Base-by-base conservation (phyloP, 2,797 vertebrate genomes). In the Staurois parvus region DNA sequence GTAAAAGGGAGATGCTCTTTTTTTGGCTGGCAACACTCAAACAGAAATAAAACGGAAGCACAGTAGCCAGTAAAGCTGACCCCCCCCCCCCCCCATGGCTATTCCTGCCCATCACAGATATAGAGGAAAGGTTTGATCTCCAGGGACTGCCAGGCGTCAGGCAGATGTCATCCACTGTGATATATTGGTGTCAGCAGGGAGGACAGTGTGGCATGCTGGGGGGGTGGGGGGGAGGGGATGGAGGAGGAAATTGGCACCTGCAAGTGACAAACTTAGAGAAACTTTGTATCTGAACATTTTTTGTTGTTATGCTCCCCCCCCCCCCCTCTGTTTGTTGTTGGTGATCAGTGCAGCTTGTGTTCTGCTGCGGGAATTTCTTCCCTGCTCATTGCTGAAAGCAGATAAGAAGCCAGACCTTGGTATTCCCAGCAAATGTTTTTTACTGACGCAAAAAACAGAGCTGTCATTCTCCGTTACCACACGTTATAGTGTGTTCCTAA, bases 141-240 rank as follows among this genome's bases (percentile, higher is more conserved):
- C 42, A n/a, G 17, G 26, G n/a, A 67, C 70, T 83, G 52, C 42
- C 81, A 77, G 81, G 80, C 42, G 69, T 77, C 78, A 48, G 81
- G 48, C 48, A 48, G 62, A 2, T 59, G 75, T 82, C 79, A 34
- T 10, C 34, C 1, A 13, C 67, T 76, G 32, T 73, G 83, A 83
- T 85, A 79, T 88, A 78, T 70, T 67, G 77, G 37, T 76, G 74
- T 68, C 76, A 74, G 52, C 21, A 72, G 81, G 87, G 11, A 48
- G 75, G n/a, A 30, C 45, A 48, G 76, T 69, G 69, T 40, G 48
- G 42, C 45, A 74, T 40, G n/a, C 40, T 52, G 67, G 30, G 26
- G 85, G 68, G 15, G 59, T 29, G n/a, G 45, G 56, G 15, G 32
- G 85, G 68, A 3, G 62, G 52, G n/a, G 8, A 7, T 29, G 76